phyloP scores from a whole-genome alignment of 1,140 invertebrate species.

The Colletes gigas region DNA sequence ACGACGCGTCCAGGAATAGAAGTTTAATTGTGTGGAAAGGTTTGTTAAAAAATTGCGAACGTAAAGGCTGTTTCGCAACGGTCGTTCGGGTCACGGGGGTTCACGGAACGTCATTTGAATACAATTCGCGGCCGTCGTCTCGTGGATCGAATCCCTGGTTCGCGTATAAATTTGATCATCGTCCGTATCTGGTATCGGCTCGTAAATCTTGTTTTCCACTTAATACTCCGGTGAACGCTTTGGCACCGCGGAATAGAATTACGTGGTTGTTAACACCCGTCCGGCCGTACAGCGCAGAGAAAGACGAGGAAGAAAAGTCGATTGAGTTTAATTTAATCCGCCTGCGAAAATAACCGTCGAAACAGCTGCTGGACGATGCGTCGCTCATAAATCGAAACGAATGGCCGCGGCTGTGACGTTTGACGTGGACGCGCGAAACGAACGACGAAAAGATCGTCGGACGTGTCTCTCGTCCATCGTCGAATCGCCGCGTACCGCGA shows the following conservation, averaged over 20 bases:
- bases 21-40: no score
- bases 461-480: no score
- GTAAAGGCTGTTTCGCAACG: no score
- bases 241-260: background rate
- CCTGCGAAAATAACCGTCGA: constrained; percentile 11
- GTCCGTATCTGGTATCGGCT: background rate
- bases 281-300: background rate
- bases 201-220: constrained; percentile 22
- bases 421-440: no score
- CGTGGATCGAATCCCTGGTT: background rate
- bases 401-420: background rate
- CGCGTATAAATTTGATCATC: constrained; percentile 16
- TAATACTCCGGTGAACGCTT: background rate
- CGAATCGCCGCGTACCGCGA: no score
- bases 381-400: constrained; percentile 12
- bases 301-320: constrained; percentile 1
- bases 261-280: constrained; percentile 1
- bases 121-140: constrained; percentile 7
- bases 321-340: constrained; percentile 14
- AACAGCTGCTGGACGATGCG: constrained; percentile 1
- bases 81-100: background rate
- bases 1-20: no score
- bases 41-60: no score
- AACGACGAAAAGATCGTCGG: background rate
- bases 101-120: constrained; percentile 17